These are phyloP conservation scores for Pao palembangensis DNA, from an alignment of 2,113 vertebrate genomes.

Conservation along the genomic window DNA sequence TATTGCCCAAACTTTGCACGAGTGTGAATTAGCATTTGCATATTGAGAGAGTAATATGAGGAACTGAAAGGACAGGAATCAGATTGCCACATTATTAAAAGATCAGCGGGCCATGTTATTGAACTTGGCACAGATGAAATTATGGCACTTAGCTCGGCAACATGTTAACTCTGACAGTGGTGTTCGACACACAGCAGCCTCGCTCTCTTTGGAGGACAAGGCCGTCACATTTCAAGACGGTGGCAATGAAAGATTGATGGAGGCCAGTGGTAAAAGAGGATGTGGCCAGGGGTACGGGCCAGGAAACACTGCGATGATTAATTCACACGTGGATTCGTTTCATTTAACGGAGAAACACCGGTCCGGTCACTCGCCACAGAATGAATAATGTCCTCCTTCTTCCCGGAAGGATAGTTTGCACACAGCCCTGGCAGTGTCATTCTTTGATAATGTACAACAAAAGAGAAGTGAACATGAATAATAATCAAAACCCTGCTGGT, in stretches of 20 bases:
- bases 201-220: slow-evolving; percentile 44
- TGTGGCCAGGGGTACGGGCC: slow-evolving; percentile 44
- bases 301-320: slow-evolving; percentile 60
- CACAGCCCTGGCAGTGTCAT: slow-evolving; percentile 43
- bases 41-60: slow-evolving; percentile 48
- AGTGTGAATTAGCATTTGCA: slow-evolving; percentile 40
- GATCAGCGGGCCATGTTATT: slow-evolving; percentile 63
- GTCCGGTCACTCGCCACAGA: slow-evolving; percentile 47
- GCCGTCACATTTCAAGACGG: slow-evolving; percentile 58
- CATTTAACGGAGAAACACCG: slow-evolving; percentile 60
- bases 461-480: slow-evolving; percentile 36
- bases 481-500: slow-evolving; percentile 47
- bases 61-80: slow-evolving; percentile 47
- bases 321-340: slow-evolving; percentile 70
- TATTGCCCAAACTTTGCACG: slow-evolving; percentile 34
- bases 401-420: slow-evolving; percentile 47
- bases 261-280: slow-evolving; percentile 45
- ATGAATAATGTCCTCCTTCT: slow-evolving; percentile 55
- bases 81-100: slow-evolving; percentile 60
- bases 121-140: slow-evolving; percentile 62
- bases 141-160: slow-evolving; percentile 55
- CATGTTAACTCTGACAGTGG: slow-evolving; percentile 57
- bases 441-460: slow-evolving; percentile 51
- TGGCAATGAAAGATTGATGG: slow-evolving; percentile 68
- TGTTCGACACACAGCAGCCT: slow-evolving; percentile 23